Percentiles rank a stretch among this genome's conserved stretches.
Evolutionary conservation across 2,888 invertebrate genomes (phyloP).

Genomic region (Ecliptopera silaceata): DNA sequence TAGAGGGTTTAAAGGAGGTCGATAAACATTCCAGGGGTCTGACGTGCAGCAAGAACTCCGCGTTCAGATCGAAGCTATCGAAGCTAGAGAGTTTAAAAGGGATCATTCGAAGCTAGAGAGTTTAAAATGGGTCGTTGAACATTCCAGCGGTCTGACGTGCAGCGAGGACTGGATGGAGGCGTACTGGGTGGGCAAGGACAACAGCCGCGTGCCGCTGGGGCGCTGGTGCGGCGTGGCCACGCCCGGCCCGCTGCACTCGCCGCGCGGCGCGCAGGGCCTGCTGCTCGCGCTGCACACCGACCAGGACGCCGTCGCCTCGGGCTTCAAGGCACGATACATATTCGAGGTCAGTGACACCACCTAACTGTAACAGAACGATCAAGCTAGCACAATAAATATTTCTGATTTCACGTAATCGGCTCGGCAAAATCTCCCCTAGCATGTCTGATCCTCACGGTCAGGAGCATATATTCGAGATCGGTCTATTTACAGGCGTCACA

Average conservation of each 20-base stretch:
- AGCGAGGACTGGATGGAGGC: slow-evolving; percentile 97
- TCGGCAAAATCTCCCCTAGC: too few species aligned
- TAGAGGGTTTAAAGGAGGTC: too few species aligned
- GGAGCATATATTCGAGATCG: too few species aligned
- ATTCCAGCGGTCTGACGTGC: slow-evolving; percentile 87
- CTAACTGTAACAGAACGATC: not conserved
- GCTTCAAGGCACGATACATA: slow-evolving; percentile 97
- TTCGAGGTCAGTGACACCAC: slow-evolving; percentile 85
- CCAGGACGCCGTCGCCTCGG: slow-evolving; percentile 93
- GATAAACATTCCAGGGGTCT: too few species aligned
- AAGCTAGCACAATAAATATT: too few species aligned
- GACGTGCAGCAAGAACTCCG: too few species aligned
- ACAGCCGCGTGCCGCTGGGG: slow-evolving; percentile 92
- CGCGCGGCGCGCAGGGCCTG: slow-evolving; percentile 93
- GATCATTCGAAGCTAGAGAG: too few species aligned
- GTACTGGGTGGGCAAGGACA: slow-evolving; percentile 93
- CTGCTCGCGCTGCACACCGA: slow-evolving; percentile 95
- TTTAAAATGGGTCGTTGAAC: slow-evolving; percentile 7
- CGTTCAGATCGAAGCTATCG: too few species aligned
- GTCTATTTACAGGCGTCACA: too few species aligned
- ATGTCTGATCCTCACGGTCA: too few species aligned
- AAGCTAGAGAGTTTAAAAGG: too few species aligned
- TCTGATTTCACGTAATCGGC: too few species aligned
- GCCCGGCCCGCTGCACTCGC: slow-evolving; percentile 97
- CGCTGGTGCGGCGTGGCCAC: slow-evolving; percentile 95